Conservation (phyloP, 2,888 invertebrate species). For the Cybosia mesomella region DNA sequence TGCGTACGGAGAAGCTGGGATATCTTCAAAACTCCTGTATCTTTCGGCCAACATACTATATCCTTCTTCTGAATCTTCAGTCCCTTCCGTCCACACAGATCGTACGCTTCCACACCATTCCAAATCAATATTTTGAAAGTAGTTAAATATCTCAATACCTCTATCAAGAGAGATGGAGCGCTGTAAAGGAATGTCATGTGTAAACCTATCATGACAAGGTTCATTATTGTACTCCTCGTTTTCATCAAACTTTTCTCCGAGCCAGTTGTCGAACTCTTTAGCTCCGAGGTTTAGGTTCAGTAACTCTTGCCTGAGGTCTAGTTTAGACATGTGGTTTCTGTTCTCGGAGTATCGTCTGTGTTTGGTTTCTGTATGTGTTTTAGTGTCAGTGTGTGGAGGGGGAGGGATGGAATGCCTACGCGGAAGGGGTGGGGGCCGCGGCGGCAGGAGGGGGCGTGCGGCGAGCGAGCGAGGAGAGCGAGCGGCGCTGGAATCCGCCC, state of each 20-base stretch:
- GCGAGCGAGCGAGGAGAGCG: slow-evolving; percentile 90
- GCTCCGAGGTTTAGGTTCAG: slow-evolving; percentile 68
- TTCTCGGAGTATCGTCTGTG: slow-evolving; percentile 60
- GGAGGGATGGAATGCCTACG: slow-evolving; percentile 76
- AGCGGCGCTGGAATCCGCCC: slow-evolving; percentile 93
- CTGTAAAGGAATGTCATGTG: slow-evolving; percentile 72
- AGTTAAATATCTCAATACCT: slow-evolving; percentile 74
- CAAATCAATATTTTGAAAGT: slow-evolving; percentile 70
- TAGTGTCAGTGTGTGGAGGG: slow-evolving; percentile 18
- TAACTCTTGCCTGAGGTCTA: slow-evolving; percentile 77
- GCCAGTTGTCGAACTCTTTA: slow-evolving; percentile 73
- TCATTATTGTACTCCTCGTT: slow-evolving; percentile 53
- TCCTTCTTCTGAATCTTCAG: slow-evolving; percentile 64
- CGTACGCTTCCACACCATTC: slow-evolving; percentile 66
- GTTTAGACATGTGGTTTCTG: slow-evolving; percentile 58
- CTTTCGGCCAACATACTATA: slow-evolving; percentile 57
- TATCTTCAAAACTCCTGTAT: slow-evolving; percentile 78
- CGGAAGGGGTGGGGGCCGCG: slow-evolving; percentile 77
- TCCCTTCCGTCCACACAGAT: slow-evolving; percentile 74
- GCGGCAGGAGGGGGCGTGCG: slow-evolving; percentile 86
- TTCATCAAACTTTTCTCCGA: slow-evolving; percentile 71
- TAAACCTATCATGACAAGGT: slow-evolving; percentile 61
- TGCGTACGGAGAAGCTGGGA: slow-evolving; percentile 73
- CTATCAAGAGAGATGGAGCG: slow-evolving; percentile 77
- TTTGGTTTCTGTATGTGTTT: slow-evolving; percentile 39